Conservation (phyloP, 2,888 invertebrate species). For the Neoaliturus tenellus region DNA sequence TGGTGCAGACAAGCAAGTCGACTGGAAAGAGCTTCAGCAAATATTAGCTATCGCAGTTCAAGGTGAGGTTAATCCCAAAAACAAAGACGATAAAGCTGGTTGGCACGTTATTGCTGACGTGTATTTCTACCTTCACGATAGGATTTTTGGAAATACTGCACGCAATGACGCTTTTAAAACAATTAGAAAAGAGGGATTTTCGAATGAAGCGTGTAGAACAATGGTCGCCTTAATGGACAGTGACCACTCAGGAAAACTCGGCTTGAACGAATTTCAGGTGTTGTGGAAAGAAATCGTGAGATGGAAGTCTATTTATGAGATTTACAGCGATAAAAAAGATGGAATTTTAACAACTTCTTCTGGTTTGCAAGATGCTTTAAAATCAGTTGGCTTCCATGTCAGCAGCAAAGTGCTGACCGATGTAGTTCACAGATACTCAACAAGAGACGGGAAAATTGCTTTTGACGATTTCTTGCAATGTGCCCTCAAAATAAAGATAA, state of each 20-base stretch:
- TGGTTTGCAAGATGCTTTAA: background rate
- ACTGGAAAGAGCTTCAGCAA: background rate
- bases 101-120: background rate
- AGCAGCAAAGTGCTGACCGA: background rate
- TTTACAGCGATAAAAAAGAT: background rate
- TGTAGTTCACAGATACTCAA: background rate
- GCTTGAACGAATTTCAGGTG: background rate
- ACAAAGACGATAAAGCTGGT: background rate
- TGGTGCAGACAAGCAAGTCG: background rate
- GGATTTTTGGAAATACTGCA: background rate
- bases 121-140: too few relatives aligned
- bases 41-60: background rate
- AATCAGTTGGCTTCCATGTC: background rate
- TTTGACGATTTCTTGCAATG: background rate
- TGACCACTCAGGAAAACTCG: background rate
- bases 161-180: background rate
- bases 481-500: background rate
- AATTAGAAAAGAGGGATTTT: background rate
- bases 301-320: background rate
- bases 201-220: background rate
- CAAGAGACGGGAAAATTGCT: background rate
- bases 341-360: background rate
- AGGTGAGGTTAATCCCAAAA: background rate
- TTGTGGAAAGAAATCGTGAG: background rate
- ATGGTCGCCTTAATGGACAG: background rate